Percentiles rank a stretch among this genome's conserved stretches.
These are phyloP conservation scores for Montipora foliosa DNA, from an alignment of 64 coral and sea anemone species.

Conservation along the genomic window DNA sequence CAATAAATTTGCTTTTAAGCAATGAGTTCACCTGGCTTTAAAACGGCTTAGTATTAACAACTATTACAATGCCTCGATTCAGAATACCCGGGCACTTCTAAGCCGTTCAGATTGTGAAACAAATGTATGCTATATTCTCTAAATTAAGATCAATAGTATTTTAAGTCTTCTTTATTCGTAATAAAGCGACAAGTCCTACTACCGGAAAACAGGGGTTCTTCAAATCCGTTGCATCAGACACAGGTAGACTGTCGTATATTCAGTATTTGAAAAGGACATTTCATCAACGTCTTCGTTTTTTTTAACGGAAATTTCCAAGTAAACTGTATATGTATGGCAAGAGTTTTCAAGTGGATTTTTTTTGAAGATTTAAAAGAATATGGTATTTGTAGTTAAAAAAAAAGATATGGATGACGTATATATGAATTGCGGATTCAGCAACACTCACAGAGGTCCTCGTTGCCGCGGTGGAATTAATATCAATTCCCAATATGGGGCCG, in stretches of 20 bases:
- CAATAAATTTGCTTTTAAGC: constrained; percentile 52
- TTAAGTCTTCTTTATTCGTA: background rate
- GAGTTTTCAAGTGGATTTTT: no score
- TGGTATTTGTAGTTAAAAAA: no score
- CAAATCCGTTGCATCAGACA: background rate
- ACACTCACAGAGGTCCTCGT: no score
- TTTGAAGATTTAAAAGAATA: no score
- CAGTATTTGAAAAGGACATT: no score
- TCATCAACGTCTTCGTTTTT: no score
- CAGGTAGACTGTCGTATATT: no score
- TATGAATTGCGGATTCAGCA: no score
- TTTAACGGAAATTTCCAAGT: no score
- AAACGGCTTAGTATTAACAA: background rate
- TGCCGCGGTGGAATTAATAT: background rate
- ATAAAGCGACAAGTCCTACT: background rate
- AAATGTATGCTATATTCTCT: background rate
- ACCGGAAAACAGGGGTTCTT: background rate
- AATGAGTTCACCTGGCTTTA: constrained; percentile 8
- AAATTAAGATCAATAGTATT: background rate
- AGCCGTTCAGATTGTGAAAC: background rate
- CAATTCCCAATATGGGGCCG: background rate
- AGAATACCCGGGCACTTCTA: background rate
- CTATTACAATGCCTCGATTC: background rate
- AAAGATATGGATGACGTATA: no score
- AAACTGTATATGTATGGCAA: background rate